These are phyloP conservation scores for Nasua narica DNA, from an alignment of 2,797 vertebrate species.

Conservation along the genomic window DNA sequence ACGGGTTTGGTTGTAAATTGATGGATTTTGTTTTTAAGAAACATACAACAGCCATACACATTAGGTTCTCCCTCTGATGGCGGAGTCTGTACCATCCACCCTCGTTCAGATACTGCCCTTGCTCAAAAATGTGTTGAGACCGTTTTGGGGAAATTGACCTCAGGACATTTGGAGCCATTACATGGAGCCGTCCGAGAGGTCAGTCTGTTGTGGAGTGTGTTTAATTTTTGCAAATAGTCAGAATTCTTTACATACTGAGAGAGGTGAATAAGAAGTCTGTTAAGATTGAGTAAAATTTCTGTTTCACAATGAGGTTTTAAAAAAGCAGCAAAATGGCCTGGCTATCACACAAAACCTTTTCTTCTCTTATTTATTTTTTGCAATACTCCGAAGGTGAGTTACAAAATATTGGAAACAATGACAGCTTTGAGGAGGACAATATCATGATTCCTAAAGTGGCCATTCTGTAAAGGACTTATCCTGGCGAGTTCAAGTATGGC, in stretches of 20 bases:
- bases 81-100: accelerated
- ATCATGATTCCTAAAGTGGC: background rate
- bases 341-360: background rate
- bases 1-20: background rate
- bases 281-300: background rate
- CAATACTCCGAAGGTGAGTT: background rate
- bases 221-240: background rate
- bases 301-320: background rate
- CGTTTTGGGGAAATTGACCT: background rate
- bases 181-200: background rate
- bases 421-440: background rate
- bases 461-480: background rate
- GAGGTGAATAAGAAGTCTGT: background rate
- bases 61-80: background rate
- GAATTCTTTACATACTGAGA: background rate
- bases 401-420: background rate
- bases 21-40: background rate
- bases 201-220: background rate
- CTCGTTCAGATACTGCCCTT: background rate
- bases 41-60: background rate
- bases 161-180: background rate
- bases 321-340: background rate
- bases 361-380: background rate
- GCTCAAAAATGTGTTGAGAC: background rate
- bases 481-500: background rate